Base-by-base conservation (phyloP, 1,140 invertebrate genomes). In the Drosophila fuyamai region DNA sequence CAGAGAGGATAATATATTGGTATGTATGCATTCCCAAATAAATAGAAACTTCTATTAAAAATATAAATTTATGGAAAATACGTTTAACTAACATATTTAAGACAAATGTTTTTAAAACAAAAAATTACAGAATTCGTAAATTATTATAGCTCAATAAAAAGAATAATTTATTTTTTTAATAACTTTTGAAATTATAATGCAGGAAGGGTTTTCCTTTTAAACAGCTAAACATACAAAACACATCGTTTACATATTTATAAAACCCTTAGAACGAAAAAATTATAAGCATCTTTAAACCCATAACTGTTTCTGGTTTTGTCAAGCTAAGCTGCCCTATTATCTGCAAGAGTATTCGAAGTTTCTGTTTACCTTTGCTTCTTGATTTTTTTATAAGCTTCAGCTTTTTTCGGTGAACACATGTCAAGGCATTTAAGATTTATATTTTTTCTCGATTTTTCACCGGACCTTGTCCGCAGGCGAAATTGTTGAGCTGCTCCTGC, bases 351-450 rank as follows among this genome's bases (percentile, higher is more conserved):
- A 55, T 56, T 56, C 16, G 32, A 29, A 60, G 38, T 38, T 51
- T 44, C 14, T 32, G 43, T 70, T 32, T 16, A 59, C 18, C 27
- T 68, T 43, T 16, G 13, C 50, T 2, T 16, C 27, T 78, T 68
- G 61, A 43, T 85, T 73, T 80, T 63, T 74, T 54, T 50, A 36
- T 38, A 57, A 58, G 44, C 46, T 65, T 67, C 70, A 60, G 79
- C 67, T 68, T 71, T 51, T 85, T 82, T 71, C 65, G 59, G 43
- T 67, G 60, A 79, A 88, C 83, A 88, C 84, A 88, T 89, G 83
- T 89, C 84, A 58, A 72, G 75, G 59, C 83, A 88, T 88, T 88
- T 89, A 88, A 88, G 84, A 88, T 88, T 88, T 81, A 57, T 38
- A 65, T 78, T 74, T 75, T 71, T 62, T 67, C 73, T 53, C 14